Conservation (phyloP, 2,113 vertebrate species). For the Lycaon pictus region DNA sequence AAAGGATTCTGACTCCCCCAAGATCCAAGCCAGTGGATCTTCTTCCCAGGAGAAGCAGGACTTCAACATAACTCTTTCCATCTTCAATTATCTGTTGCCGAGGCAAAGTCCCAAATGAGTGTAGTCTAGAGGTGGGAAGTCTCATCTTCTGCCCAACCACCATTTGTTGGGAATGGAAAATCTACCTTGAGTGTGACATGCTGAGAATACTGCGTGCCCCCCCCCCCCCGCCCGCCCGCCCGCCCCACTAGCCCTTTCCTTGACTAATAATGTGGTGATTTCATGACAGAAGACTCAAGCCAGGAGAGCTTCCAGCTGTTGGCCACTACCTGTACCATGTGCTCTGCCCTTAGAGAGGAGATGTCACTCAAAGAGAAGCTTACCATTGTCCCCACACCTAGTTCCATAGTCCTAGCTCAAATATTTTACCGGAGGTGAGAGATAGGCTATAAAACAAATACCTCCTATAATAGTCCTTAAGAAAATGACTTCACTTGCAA, state of each 20-base stretch:
- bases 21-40: neutral
- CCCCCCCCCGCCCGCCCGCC: accelerated
- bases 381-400: neutral
- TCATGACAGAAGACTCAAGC: neutral
- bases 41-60: neutral
- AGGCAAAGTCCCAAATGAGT: neutral
- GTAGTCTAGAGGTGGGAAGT: neutral
- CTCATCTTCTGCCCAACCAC: neutral
- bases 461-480: neutral
- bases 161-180: neutral
- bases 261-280: neutral
- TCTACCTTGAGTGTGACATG: neutral
- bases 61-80: neutral
- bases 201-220: no score
- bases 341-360: neutral
- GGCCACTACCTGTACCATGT: neutral
- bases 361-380: neutral
- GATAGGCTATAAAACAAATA: neutral
- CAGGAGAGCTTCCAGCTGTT: neutral
- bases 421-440: neutral
- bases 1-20: neutral
- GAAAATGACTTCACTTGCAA: neutral
- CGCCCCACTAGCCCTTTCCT: no score
- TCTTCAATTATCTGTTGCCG: neutral
- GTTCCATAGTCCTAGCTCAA: neutral